Conservation (phyloP, 2,888 invertebrate species). For the Laspeyria flexula region DNA sequence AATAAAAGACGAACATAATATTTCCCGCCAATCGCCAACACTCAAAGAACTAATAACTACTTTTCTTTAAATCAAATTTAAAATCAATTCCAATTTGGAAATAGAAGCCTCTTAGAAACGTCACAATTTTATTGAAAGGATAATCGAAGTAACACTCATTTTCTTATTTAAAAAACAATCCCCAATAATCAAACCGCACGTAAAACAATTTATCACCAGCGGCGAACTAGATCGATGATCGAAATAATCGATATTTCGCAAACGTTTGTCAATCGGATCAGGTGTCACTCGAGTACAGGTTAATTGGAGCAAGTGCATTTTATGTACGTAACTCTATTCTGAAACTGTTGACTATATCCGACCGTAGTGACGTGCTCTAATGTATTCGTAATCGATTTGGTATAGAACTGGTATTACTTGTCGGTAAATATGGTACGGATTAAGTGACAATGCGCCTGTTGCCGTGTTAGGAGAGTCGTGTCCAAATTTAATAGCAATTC, state of each 20-base stretch:
- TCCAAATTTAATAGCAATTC: constrained; percentile 17
- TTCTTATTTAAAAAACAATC: constrained; percentile 11
- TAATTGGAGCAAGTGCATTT: constrained; percentile 56
- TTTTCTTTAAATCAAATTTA: too few relatives aligned
- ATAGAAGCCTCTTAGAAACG: too few relatives aligned
- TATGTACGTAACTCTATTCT: constrained; percentile 42
- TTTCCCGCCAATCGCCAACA: too few relatives aligned
- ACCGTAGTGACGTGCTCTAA: constrained; percentile 27
- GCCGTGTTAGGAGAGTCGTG: constrained; percentile 30
- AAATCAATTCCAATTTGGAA: too few relatives aligned
- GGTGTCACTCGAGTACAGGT: constrained; percentile 48
- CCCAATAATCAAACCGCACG: constrained; percentile 17
- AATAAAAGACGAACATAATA: too few relatives aligned
- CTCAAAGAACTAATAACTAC: too few relatives aligned
- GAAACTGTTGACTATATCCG: constrained; percentile 16
- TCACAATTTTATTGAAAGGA: too few relatives aligned
- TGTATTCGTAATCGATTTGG: constrained; percentile 28
- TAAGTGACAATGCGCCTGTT: constrained; percentile 38
- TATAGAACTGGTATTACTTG: constrained; percentile 35
- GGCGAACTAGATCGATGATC: constrained; percentile 9
- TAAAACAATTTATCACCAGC: constrained; percentile 17
- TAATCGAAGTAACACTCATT: constrained; percentile 11
- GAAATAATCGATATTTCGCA: constrained; percentile 37
- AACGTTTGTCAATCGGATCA: constrained; percentile 32
- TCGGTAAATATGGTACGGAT: constrained; percentile 30